Evolutionary conservation across 2,113 vertebrate species (phyloP).

Genomic region (human (Homo sapiens)): DNA sequence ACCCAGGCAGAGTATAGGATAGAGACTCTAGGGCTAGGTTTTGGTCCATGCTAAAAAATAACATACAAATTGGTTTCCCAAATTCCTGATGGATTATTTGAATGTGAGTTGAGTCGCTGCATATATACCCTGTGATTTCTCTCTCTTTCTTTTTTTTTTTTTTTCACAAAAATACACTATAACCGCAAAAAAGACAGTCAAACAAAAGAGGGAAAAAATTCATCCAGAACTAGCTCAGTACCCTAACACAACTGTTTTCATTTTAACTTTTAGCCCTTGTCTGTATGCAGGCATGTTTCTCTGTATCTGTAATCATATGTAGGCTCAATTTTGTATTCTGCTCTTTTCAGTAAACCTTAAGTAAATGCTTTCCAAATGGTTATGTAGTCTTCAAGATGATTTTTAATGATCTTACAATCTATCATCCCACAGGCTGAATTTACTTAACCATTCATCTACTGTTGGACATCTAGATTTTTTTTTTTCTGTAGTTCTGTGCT

Average conservation of each 20-base stretch:
- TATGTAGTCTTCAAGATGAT: slow-evolving; percentile 52
- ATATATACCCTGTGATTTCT: neutral
- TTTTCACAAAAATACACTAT: slow-evolving; percentile 32
- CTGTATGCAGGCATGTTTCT: slow-evolving; percentile 43
- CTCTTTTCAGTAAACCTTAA: slow-evolving; percentile 71
- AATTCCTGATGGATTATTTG: neutral
- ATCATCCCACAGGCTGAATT: slow-evolving; percentile 45
- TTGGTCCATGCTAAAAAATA: neutral
- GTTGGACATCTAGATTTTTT: slow-evolving; percentile 7
- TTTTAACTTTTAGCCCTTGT: slow-evolving; percentile 53
- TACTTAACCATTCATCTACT: slow-evolving; percentile 57
- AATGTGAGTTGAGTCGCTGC: slow-evolving; percentile 35
- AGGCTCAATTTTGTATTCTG: slow-evolving; percentile 63
- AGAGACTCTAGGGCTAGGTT: neutral
- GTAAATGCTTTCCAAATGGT: slow-evolving; percentile 72
- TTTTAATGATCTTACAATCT: slow-evolving; percentile 60
- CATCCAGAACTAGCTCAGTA: neutral
- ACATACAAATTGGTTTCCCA: neutral
- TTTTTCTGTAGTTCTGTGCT: neutral
- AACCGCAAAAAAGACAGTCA: slow-evolving; percentile 58
- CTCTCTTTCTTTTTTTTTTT: neutral
- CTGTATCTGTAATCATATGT: slow-evolving; percentile 32
- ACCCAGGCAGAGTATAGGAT: neutral
- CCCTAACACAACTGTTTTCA: slow-evolving; percentile 65
- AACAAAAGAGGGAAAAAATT: slow-evolving; percentile 30